Evolutionary conservation across 2,888 invertebrate genomes (phyloP), one percentile per base, ranked within the genome.

Genomic region (Parthenolecanium corni): DNA sequence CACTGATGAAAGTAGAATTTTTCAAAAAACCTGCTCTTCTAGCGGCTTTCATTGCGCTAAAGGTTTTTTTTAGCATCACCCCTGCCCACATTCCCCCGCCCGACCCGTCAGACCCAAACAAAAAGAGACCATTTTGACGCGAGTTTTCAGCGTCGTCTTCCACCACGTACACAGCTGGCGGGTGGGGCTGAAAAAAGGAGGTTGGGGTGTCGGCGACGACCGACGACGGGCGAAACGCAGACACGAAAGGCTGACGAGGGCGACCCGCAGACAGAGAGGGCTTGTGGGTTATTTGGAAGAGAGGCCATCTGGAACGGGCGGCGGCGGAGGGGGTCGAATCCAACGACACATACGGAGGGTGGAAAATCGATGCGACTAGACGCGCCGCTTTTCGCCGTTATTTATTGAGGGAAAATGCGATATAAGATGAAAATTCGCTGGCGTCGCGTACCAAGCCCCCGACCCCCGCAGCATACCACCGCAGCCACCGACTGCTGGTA

Each of bases 281-380:
- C 64, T 58, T 64, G 64, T 58, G 52, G 63, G 64, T 65, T 66
- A 66, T 42, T 40, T 40, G 40, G 21, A 42, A 46, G 46, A 31
- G 46, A 36, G 56, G 47, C 44, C 36, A 31, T 31, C 4, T 31
- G 9, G 9, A 31, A 31, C 31, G 5, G 31, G 31, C 31, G 31
- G 9, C n/a, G n/a, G n/a, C n/a, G n/a, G n/a, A n/a, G n/a, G n/a
- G n/a, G n/a, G n/a, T n/a, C n/a, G n/a, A n/a, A n/a, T n/a, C n/a
- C n/a, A 52, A 23, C 21, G 20, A 24, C 11, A 23, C 23, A 23
- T n/a, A 23, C 12, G 2, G 52, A n/a, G n/a, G 52, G 62, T 47
- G 52, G 62, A 62, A 63, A 63, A 63, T 63, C 63, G 63, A 63
- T 63, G 54, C 63, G 63, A 54, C 63, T 63, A 63, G 63, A 63